phyloP scores from a whole-genome alignment of 2,888 invertebrate species.

The Sphaerophoria rueppellii region DNA sequence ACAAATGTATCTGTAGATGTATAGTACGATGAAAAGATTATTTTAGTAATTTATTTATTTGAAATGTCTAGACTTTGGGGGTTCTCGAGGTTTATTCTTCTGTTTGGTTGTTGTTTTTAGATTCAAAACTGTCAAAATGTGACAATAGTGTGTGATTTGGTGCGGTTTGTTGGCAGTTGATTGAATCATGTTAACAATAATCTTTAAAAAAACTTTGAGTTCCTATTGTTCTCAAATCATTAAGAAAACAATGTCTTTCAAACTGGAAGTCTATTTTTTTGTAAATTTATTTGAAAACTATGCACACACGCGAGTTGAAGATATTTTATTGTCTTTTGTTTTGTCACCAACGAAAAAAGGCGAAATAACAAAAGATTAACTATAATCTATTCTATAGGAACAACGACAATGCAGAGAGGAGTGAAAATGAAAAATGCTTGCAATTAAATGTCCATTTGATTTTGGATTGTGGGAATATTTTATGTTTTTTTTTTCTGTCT shows the following conservation, averaged over 20 bases:
- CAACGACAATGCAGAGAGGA: background rate
- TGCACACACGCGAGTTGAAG: slow-evolving; percentile 34
- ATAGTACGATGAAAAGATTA: slow-evolving; percentile 35
- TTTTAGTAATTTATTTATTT: slow-evolving; percentile 59
- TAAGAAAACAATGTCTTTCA: slow-evolving; percentile 48
- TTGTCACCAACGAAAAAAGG: too few species aligned
- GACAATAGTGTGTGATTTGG: slow-evolving; percentile 49
- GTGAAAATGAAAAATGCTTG: slow-evolving; percentile 66
- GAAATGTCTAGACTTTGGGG: slow-evolving; percentile 58
- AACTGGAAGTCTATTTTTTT: slow-evolving; percentile 48
- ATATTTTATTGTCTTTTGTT: slow-evolving; percentile 43
- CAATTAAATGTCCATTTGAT: slow-evolving; percentile 68
- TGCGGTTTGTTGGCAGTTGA: background rate
- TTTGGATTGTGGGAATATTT: slow-evolving; percentile 63
- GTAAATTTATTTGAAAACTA: slow-evolving; percentile 28
- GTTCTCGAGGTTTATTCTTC: background rate
- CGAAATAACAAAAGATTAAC: background rate
- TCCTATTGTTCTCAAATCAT: slow-evolving; percentile 47
- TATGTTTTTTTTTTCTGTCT: slow-evolving; percentile 38
- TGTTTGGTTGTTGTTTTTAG: slow-evolving; percentile 38
- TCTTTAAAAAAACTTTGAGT: too few species aligned
- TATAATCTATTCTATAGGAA: background rate
- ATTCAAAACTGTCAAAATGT: slow-evolving; percentile 65
- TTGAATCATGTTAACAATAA: background rate
- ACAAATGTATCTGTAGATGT: background rate